Evolutionary conservation across 2,888 invertebrate species (phyloP), one percentile per base, ranked within the genome.

Genomic region (Neoscelio sp.): DNA sequence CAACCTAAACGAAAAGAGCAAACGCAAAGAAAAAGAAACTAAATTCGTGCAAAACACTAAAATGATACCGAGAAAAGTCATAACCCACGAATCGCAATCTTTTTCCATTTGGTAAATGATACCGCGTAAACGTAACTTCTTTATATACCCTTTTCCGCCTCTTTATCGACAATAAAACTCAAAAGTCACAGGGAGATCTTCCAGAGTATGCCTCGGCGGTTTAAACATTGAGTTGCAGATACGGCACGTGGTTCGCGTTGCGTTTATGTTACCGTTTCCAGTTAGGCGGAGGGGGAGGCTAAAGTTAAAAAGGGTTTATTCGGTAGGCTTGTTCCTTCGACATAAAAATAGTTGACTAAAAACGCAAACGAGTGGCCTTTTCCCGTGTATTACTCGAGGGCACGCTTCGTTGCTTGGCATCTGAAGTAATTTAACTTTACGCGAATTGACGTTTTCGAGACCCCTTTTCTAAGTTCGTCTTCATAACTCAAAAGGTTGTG

Each of bases 221-320:
- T 77, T 40, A 64, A 80, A 71, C 62, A 62, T 74, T 28, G 46
- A 56, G 52, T 54, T 48, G 38, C 46, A 64, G 67, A 67, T 46
- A 20, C 35, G 58, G 60, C 74, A 78, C 74, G 78, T 80, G 80
- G 70, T 67, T 50, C 56, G 44, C 42, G 50, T 54, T 44, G 33
- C 60, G 71, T 78, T 76, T 78, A 78, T 54, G 71, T 80, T 78
- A 48, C 52, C 50, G 68, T 73, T 81, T 78, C 78, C 76, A 73
- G 78, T 73, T 70, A 65, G 65, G 40, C 20, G 73, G 46, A 48
- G 50, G 28, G 44, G 30, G 20, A 7, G 26, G 40, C 35, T 18
- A 56, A 48, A 33, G 64, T 62, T 50, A 67, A 78, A 80, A 78
- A 52, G 71, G 48, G 46, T 48, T 73, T 62, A 52, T 67, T 62